Base-by-base conservation (phyloP, 2,113 vertebrate genomes). In the Sinocyclocheilus anophthalmus region DNA sequence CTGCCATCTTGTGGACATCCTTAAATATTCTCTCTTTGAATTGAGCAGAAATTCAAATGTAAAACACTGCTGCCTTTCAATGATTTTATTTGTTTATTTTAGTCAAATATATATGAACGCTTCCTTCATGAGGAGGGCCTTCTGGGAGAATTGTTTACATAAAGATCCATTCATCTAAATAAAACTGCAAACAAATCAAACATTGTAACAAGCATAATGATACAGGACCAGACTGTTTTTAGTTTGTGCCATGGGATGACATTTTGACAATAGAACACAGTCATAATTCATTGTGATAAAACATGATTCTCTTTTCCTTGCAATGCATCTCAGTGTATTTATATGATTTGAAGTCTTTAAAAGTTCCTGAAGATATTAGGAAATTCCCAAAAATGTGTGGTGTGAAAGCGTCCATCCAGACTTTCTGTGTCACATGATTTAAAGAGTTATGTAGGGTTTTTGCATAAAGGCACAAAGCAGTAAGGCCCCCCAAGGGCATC, bases 401-500 rank as follows among this genome's bases (percentile, higher is more conserved):
- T 91, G 92, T 91, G 93, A 93, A 90, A 83, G 85, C 55, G 26
- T 84, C 82, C 78, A 89, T 90, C 92, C 86, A 92, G 65, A 90
- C 89, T 84, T 90, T 85, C 85, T 82, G 84, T 84, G 85, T 85
- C 84, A 88, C 81, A 90, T 90, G 90, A 81, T 89, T 88, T 75
- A 42, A 91, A 89, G 89, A 89, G 88, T 88, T 89, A 87, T 91
- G 89, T 89, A 90, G 87, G 88, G 81, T 67, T 93, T 94, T 93
- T 91, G 92, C 92, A 94, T 94, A 93, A 95, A 94, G 95, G 95
- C 95, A 96, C 95, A 94, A 92, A 94, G 94, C 94, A 92, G 93
- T 90, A 92, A 92, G 87, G 91, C 92, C 91, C 86, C 88, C 85
- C 89, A 76, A 88, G 90, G 92, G 92, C 89, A 81, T 89, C 89